A percentile compares a stretch with the other conserved stretches of the same genome.
Evolutionary conservation across 2,888 invertebrate genomes (phyloP).

Genomic region (Octodonta nipae): DNA sequence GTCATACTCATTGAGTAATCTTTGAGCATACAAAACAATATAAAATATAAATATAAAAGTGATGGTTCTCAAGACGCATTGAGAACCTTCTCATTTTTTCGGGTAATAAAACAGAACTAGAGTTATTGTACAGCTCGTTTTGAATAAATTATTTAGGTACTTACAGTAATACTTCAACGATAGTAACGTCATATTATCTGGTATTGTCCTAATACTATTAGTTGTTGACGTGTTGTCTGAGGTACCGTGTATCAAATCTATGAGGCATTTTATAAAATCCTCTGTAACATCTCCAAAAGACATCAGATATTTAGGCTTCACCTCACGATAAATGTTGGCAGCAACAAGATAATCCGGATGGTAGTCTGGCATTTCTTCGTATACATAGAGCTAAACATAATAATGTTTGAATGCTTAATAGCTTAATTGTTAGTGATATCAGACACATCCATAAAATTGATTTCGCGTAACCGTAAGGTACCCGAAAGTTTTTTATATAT

Average conservation of each 20-base stretch:
- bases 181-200: conserved; percentile 43
- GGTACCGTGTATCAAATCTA: conserved; percentile 18
- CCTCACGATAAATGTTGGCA: conserved; percentile 44
- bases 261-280: conserved; percentile 33
- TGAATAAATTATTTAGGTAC: conserved; percentile 15
- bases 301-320: conserved; percentile 44
- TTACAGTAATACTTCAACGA: conserved; percentile 47
- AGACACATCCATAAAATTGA: too few species aligned
- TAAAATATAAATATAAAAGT: too few species aligned
- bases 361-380: conserved; percentile 55
- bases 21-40: too few species aligned
- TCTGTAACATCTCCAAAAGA: conserved; percentile 42
- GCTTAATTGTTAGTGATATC: too few species aligned
- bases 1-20: too few species aligned
- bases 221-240: conserved; percentile 17
- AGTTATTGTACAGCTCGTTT: conserved; percentile 2
- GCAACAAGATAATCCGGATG: conserved; percentile 49
- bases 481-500: too few species aligned
- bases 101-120: conserved; percentile 3
- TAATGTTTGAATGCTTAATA: too few species aligned
- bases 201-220: conserved; percentile 24
- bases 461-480: too few species aligned
- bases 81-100: too few species aligned
- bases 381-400: conserved; percentile 38
- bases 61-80: too few species aligned